phyloP scores from a whole-genome alignment of 2,888 invertebrate genomes.

The Spisula solida region DNA sequence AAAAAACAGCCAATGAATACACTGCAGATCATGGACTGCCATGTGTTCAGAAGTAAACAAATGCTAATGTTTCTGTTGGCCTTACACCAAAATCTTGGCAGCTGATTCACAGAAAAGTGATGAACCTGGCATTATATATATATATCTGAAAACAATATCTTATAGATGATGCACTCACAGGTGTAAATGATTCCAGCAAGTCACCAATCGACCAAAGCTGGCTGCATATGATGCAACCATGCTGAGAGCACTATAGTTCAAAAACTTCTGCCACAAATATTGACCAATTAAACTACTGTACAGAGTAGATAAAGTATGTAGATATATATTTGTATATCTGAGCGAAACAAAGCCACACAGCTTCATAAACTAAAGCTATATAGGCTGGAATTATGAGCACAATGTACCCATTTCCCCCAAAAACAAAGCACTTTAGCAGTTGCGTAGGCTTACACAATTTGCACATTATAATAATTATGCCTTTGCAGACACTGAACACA shows the following conservation, averaged over 20 bases:
- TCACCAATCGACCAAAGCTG: neutral
- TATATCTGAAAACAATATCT: constrained; percentile 18
- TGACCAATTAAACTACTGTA: neutral
- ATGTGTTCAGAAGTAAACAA: neutral
- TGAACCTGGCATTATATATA: neutral
- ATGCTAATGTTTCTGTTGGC: constrained; percentile 8
- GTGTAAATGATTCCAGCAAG: neutral
- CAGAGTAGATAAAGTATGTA: neutral
- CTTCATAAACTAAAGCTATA: constrained; percentile 12
- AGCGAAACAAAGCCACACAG: constrained; percentile 33
- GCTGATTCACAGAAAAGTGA: neutral
- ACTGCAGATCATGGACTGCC: too few relatives aligned
- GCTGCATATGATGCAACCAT: neutral
- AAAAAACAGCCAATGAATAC: neutral
- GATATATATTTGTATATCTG: constrained; percentile 31
- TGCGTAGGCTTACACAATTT: neutral
- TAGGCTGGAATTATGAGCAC: constrained; percentile 1
- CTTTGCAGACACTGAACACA: constrained; percentile 40
- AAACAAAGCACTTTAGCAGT: constrained; percentile 17
- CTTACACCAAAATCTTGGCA: constrained; percentile 13
- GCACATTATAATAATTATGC: constrained; percentile 8
- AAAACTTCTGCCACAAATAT: neutral
- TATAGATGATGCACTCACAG: constrained; percentile 15
- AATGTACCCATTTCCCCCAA: neutral
- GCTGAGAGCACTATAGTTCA: neutral